phyloP scores from a whole-genome alignment of 2,888 invertebrate genomes.

The Eretmocerus hayati region DNA sequence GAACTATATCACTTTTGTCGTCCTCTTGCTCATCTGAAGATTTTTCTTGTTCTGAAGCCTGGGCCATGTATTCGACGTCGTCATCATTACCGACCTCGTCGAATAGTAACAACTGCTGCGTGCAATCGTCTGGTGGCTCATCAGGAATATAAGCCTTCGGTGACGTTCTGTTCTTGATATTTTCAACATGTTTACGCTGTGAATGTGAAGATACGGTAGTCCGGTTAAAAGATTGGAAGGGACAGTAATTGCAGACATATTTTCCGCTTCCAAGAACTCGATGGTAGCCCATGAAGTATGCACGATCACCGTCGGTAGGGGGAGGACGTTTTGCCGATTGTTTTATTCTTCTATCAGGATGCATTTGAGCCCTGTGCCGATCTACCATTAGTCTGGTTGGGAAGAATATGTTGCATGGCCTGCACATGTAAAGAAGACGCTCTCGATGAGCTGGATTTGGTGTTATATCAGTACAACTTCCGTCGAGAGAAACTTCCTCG shows the following conservation, averaged over 20 bases:
- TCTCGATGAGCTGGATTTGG: no score
- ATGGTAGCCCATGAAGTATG: slow-evolving; percentile 3
- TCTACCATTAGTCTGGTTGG: slow-evolving; percentile 16
- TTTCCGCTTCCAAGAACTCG: background rate
- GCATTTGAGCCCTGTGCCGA: slow-evolving; percentile 15
- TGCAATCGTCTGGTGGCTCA: background rate
- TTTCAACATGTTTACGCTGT: background rate
- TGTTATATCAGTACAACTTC: background rate
- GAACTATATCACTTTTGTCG: background rate
- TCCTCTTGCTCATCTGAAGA: background rate
- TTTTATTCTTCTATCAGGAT: slow-evolving; percentile 2
- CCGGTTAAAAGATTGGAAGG: background rate
- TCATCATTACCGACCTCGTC: slow-evolving; percentile 8
- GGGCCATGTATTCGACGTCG: slow-evolving; percentile 4
- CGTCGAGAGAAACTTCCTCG: slow-evolving; percentile 20
- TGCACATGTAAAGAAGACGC: slow-evolving; percentile 24
- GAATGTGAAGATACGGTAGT: slow-evolving; percentile 5
- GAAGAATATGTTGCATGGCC: slow-evolving; percentile 22
- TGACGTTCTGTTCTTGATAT: background rate
- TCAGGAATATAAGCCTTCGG: background rate
- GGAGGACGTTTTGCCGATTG: background rate
- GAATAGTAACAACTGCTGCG: background rate
- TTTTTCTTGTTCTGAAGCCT: background rate
- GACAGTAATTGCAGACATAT: slow-evolving; percentile 11
- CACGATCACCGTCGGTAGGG: background rate